Conservation (phyloP, 2,113 vertebrate genomes). For the Catharus minimus region DNA sequence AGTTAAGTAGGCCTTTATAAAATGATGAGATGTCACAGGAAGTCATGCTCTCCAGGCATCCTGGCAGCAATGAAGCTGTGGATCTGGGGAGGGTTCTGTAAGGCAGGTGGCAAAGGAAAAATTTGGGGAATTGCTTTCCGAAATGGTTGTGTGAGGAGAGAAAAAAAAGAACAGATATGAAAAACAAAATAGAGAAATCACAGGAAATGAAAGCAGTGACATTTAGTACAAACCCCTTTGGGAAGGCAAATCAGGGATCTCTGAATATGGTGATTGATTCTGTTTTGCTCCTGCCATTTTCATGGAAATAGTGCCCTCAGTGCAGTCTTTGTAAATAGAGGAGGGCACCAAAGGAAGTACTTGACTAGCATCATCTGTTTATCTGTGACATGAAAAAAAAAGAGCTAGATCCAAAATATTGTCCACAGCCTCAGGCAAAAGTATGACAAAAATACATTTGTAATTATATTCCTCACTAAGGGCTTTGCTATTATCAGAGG, state of each 20-base stretch:
- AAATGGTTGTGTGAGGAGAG: neutral
- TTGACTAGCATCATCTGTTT: neutral
- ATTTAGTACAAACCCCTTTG: neutral
- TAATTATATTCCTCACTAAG: neutral
- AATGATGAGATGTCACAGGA: neutral
- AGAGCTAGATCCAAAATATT: neutral
- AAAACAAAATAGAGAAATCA: neutral
- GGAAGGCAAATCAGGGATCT: neutral
- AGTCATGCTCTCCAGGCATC: neutral
- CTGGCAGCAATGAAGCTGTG: neutral
- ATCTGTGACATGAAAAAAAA: neutral
- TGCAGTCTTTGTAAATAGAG: neutral
- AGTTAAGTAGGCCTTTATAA: neutral
- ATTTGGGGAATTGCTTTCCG: neutral
- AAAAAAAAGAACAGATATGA: neutral
- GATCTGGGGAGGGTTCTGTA: neutral
- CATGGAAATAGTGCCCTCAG: neutral
- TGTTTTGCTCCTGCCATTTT: neutral
- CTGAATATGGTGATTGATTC: neutral
- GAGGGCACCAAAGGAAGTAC: neutral
- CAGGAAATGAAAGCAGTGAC: neutral
- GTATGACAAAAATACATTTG: neutral
- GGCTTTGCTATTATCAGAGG: neutral
- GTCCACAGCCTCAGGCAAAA: neutral
- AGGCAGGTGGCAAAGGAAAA: neutral